phyloP scores from a whole-genome alignment of 2,113 vertebrate genomes.

The Psittacara wagleri region DNA sequence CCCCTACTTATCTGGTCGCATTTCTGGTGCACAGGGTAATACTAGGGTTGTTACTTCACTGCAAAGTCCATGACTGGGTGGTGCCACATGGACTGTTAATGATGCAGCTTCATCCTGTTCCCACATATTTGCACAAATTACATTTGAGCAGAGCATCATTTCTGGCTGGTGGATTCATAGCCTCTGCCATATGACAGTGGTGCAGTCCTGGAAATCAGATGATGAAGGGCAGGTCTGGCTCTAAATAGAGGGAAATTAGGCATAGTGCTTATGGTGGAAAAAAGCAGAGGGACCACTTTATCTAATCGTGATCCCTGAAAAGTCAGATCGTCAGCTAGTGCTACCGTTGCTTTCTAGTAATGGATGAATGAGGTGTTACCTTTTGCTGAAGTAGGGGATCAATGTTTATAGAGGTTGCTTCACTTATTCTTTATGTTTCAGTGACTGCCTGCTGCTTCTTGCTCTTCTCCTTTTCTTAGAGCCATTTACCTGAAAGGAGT shows the following conservation, averaged over 20 bases:
- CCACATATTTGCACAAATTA: neutral
- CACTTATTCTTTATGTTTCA: neutral
- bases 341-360: neutral
- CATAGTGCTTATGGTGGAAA: neutral
- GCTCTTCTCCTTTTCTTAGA: neutral
- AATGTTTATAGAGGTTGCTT: neutral
- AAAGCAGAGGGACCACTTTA: neutral
- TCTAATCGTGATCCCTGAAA: neutral
- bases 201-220: neutral
- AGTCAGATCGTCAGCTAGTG: neutral
- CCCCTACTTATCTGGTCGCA: rapidly evolving
- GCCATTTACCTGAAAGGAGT: neutral
- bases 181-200: neutral
- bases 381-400: neutral
- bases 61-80: neutral
- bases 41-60: neutral
- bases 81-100: neutral
- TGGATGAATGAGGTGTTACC: neutral
- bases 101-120: neutral
- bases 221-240: neutral
- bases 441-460: neutral
- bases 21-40: neutral
- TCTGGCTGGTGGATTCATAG: neutral
- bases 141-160: neutral
- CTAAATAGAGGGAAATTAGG: neutral